A percentile compares a stretch with the other conserved stretches of the same genome.
Conservation (phyloP, 2,113 vertebrate genomes). For the Albula glossodonta region DNA sequence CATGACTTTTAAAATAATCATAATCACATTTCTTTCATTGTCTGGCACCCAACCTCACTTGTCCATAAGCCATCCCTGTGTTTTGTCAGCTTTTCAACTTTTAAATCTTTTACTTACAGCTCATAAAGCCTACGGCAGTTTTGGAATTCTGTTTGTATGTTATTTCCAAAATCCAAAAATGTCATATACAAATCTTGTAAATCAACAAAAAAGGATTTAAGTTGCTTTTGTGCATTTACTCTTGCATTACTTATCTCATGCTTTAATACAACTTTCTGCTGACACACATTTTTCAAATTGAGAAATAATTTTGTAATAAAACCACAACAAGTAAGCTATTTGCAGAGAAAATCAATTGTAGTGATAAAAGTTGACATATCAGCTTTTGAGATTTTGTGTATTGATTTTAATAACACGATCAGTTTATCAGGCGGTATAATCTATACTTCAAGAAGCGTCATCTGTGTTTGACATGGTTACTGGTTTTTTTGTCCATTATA, state of each 20-base stretch:
- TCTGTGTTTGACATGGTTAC: background rate
- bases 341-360: too few relatives aligned
- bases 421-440: too few relatives aligned
- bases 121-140: too few relatives aligned
- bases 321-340: too few relatives aligned
- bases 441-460: too few relatives aligned
- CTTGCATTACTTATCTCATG: background rate
- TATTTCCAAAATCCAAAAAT: background rate
- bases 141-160: background rate
- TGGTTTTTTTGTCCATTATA: background rate
- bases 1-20: background rate
- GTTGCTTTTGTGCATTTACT: background rate
- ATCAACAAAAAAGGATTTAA: background rate
- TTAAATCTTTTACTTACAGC: too few relatives aligned
- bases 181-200: background rate
- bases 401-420: too few relatives aligned
- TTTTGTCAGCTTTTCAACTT: background rate
- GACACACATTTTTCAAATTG: too few relatives aligned
- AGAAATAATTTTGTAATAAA: too few relatives aligned
- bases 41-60: background rate
- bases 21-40: conserved; percentile 28
- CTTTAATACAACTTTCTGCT: too few relatives aligned
- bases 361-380: too few relatives aligned
- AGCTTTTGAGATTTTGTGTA: too few relatives aligned
- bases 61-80: background rate